Base-by-base conservation (phyloP, 1,140 invertebrate species). In the Asobara japonica region DNA sequence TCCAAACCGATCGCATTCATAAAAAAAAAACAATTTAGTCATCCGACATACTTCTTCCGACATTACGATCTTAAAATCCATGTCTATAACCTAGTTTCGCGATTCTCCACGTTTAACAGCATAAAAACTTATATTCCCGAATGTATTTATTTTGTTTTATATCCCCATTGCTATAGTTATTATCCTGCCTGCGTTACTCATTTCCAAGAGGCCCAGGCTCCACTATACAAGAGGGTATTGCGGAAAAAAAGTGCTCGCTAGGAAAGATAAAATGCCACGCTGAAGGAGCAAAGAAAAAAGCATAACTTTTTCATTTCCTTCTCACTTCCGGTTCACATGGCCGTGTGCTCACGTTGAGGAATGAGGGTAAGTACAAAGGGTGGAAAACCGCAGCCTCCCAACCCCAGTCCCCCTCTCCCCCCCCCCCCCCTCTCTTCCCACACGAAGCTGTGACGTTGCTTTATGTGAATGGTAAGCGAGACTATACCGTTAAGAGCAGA, bases 301-400 rank as follows among this genome's bases (percentile, higher is more conserved):
- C 80, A 82, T 84, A 85, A 85, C 82, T 85, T 84, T 85, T 85
- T 84, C 84, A 84, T 85, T 85, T 84, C 83, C 83, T 79, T 77
- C 74, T 79, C 76, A 77, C 83, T 82, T 84, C 83, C 82, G 83
- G 78, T 77, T 83, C 77, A 62, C 25, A 33, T 62, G 16, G 64
- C n/a, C 13, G 41, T 45, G 41, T 45, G 41, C 41, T 45, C 41
- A 45, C 41, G 41, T 45, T 45, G 41, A 45, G 41, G 41, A 45
- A 45, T 45, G 41, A 45, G 41, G 41, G 41, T 45, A 45, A 45
- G 41, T 45, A 45, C 41, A 45, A 45, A 45, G 41, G 41, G 41
- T 45, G 41, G 41, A 45, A 45, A 45, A 45, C 41, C 41, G 41
- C 41, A 45, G 38, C 41, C 41, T 13, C 41, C 41, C n/a, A 3